A percentile compares a stretch with the other conserved stretches of the same genome.
phyloP scores from a whole-genome alignment of 2,797 vertebrate genomes.

The Bovichtus diacanthus region DNA sequence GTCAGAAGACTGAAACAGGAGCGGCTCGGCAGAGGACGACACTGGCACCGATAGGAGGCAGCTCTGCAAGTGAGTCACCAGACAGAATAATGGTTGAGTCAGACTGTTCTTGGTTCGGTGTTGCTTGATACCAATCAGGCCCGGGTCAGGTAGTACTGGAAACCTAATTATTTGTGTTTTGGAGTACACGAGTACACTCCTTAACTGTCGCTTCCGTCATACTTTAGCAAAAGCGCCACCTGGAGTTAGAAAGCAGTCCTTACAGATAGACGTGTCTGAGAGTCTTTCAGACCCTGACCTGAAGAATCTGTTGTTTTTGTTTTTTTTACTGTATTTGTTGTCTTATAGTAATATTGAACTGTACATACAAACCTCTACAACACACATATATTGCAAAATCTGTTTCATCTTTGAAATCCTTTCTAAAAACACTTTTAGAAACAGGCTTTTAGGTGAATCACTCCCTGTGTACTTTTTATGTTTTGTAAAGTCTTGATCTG shows the following conservation, averaged over 20 bases:
- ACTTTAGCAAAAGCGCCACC: slow-evolving; percentile 1
- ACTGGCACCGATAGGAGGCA: slow-evolving; percentile 82
- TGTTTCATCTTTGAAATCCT: too few relatives aligned
- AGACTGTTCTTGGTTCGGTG: not conserved
- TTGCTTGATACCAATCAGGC: not conserved
- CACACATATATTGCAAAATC: too few relatives aligned
- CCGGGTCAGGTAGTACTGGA: not conserved
- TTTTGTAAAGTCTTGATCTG: too few relatives aligned
- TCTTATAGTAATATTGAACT: too few relatives aligned
- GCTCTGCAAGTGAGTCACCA: slow-evolving; percentile 83
- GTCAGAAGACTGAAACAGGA: slow-evolving; percentile 88
- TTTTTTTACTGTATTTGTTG: too few relatives aligned
- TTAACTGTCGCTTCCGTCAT: not conserved
- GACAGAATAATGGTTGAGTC: not conserved
- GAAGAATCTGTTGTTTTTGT: too few relatives aligned
- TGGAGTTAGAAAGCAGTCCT: not conserved
- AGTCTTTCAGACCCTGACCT: not conserved
- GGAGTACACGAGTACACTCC: not conserved
- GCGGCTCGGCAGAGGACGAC: slow-evolving; percentile 88
- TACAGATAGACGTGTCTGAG: not conserved
- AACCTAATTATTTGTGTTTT: not conserved
- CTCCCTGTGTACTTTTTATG: too few relatives aligned
- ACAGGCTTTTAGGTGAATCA: too few relatives aligned
- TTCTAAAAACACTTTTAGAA: too few relatives aligned
- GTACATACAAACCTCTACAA: too few relatives aligned